phyloP scores from a whole-genome alignment of 2,113 vertebrate species.

The Poicephalus meyeri region DNA sequence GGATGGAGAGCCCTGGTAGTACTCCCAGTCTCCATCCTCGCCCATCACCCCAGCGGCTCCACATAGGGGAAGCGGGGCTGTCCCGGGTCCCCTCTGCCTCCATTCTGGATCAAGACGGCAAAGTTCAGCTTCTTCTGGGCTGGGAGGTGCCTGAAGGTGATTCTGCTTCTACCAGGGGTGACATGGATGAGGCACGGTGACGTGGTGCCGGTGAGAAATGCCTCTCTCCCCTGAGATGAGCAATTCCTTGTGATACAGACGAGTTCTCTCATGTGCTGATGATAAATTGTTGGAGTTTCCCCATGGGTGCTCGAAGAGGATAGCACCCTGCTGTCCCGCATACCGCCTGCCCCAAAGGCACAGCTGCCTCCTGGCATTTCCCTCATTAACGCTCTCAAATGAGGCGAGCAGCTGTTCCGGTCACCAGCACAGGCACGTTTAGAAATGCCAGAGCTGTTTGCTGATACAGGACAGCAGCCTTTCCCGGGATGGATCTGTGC shows the following conservation, averaged over 20 bases:
- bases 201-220: rapidly evolving
- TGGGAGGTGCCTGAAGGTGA: background rate
- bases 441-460: background rate
- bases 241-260: background rate
- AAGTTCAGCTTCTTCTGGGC: background rate
- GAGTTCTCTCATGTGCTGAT: background rate
- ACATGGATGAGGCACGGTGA: background rate
- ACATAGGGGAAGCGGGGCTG: background rate
- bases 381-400: background rate
- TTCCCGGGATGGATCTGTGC: background rate
- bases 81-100: background rate
- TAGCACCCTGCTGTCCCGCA: background rate
- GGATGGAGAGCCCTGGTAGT: background rate
- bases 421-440: background rate
- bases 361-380: background rate
- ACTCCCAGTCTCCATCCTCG: rapidly evolving
- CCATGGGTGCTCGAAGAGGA: background rate
- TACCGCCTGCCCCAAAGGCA: background rate
- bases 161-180: background rate
- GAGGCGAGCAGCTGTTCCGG: background rate
- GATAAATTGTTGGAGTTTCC: background rate
- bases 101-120: rapidly evolving
- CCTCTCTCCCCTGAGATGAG: background rate
- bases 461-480: background rate
- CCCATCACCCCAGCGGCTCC: background rate